Evolutionary conservation across 37 sponge, comb jelly and placozoan genomes (phyloP).

Genomic region (Ephydatia muelleri): DNA sequence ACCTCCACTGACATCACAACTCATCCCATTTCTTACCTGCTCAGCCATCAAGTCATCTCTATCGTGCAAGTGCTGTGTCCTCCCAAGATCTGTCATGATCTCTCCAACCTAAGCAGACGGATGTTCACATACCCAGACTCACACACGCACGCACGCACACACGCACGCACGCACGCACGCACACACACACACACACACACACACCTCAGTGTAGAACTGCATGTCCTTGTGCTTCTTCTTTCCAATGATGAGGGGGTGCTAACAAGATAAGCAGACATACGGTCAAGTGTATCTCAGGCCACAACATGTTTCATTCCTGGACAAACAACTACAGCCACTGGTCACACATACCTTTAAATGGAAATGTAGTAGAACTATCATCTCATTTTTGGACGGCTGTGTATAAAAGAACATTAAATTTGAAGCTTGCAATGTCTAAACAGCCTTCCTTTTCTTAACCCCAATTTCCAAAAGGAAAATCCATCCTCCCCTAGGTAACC

Average conservation of each 20-base stretch:
- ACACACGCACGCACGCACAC: neutral
- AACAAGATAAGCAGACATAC: neutral
- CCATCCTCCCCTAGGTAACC: no score
- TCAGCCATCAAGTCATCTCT: conserved; percentile 97
- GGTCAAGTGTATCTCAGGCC: neutral
- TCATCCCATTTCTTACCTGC: conserved; percentile 56
- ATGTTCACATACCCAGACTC: neutral
- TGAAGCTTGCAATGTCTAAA: neutral
- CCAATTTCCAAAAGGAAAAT: no score
- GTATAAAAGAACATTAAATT: neutral
- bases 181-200: neutral
- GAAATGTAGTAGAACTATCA: conserved; percentile 92
- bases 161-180: neutral
- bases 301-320: neutral
- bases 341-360: conserved; percentile 62
- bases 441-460: no score
- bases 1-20: neutral
- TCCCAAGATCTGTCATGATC: conserved; percentile 94
- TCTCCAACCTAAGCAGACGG: conserved; percentile 80
- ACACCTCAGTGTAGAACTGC: conserved; percentile 95
- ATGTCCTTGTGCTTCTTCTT: conserved; percentile 97
- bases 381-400: conserved; percentile 93
- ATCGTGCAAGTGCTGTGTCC: conserved; percentile 95
- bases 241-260: conserved; percentile 92
- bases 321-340: neutral